Evolutionary conservation across 2,797 vertebrate species (phyloP), one percentile per base, ranked within the genome.

Genomic region (Siniperca undulata): DNA sequence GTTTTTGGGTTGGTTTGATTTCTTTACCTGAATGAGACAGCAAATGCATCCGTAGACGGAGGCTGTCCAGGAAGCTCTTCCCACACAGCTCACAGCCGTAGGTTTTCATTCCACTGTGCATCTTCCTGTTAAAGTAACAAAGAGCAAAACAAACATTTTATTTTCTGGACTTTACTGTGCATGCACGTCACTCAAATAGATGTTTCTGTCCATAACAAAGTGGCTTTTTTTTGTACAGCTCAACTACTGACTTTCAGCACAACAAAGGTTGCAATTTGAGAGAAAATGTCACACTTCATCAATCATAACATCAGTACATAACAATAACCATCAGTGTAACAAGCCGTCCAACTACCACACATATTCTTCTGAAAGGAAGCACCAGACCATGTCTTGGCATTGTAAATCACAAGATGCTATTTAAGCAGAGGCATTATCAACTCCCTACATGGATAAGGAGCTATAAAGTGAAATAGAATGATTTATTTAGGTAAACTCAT

Each of bases 61-160:
- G 96, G 87, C 98, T 99, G 95, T 99, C 98, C 93, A 99, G 96
- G 96, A 96, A 96, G 91, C 94, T 95, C 94, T 99, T 99, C 83
- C 98, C 98, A 16, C 98, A 99, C 91, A 99, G 95, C 92, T 99
- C 98, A 30, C 98, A 99, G 91, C 97, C 97, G 4, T 99, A 99
- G 0, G 97, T 99, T 97, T 99, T 99, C 97, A 99, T 99, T 67
- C 97, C 98, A 72, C 98, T 99, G 96, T 99, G 98, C 93, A 99
- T 97, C 94, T 99, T 99, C 97, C 98, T 99, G 92, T 85, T 84
- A 82, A 83, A 87, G 62, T 84, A 82, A 90, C 74, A 84, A 83
- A 87, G 62, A 85, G 95, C 40, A 90, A 77, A 68, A 81, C 22
- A 84, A 66, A 86, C 62, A 81, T 67, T 50, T 89, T 19, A 86